Evolutionary conservation across 1,140 invertebrate species (phyloP), one percentile per base, ranked within the genome.

Genomic region (Papilio helenus): DNA sequence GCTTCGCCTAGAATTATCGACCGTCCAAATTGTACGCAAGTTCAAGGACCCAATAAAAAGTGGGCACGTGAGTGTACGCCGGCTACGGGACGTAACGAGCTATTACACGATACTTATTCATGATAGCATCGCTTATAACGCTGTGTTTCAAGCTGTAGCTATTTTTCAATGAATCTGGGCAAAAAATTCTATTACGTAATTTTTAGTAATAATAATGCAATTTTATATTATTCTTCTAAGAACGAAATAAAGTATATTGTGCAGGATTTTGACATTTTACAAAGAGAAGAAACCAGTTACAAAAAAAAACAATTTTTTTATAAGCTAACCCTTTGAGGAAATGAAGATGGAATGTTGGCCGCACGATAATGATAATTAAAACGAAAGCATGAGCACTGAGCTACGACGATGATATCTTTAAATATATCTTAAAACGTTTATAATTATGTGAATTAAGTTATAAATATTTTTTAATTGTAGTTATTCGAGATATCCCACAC

Each of bases 21-120:
- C 88, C 91, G 88, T 85, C 89, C 83, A 88, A 92, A 90, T 87
- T 88, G 87, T 89, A 81, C 84, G 83, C 88, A 93, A 90, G 92
- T 93, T 92, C 92, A 92, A 91, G 92, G 90, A 85, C 90, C 86
- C 87, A 89, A 91, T 91, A 90, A 92, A 92, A 93, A 87, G 87
- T 90, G 86, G 85, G 87, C 89, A 89, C 88, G 87, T 89, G 85
- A 87, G 79, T 77, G 73, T 76, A 68, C 72, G 65, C 84, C 83
- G 81, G 80, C 85, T 79, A 86, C 79, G 84, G 83, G 79, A 85
- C 84, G 83, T 88, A 82, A 86, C 84, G 85, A 84, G 83, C 85
- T 87, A 85, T 86, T 84, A 73, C 79, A 76, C 82, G 82, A 81
- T 84, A 84, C 81, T 82, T 77, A 81, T 82, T 74, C 76, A 82